Evolutionary conservation across 2,113 vertebrate genomes (phyloP).

Genomic region (Telmatochromis sp.): DNA sequence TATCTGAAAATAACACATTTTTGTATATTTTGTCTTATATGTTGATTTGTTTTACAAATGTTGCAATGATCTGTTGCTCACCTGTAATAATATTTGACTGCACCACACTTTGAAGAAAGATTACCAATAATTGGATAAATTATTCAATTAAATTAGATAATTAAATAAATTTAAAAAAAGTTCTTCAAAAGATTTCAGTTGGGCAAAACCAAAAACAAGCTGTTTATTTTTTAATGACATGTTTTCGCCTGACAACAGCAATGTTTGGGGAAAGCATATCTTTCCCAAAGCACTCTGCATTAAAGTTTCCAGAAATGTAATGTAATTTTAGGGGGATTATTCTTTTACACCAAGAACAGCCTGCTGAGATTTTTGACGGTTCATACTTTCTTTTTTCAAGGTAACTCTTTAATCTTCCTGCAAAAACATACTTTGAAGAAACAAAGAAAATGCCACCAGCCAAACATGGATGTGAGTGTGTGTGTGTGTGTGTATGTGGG

Average conservation of each 20-base stretch:
- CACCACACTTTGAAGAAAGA: background rate
- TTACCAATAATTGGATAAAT: background rate
- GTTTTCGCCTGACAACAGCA: constrained; percentile 25
- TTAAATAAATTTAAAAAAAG: fast-evolving
- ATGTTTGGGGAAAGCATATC: background rate
- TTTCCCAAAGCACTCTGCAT: background rate
- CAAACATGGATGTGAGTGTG: background rate
- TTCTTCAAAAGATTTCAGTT: background rate
- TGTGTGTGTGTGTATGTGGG: background rate
- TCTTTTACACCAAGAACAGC: background rate
- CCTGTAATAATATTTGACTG: background rate
- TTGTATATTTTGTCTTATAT: background rate
- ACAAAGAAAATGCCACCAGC: constrained; percentile 56
- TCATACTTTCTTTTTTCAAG: background rate
- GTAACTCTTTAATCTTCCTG: constrained; percentile 19
- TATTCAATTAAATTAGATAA: background rate
- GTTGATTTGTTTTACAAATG: background rate
- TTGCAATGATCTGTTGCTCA: background rate
- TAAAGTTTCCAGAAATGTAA: background rate
- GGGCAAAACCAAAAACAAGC: background rate
- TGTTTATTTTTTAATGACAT: background rate
- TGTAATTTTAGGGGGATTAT: background rate
- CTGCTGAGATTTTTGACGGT: background rate
- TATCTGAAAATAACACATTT: background rate
- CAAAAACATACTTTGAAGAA: constrained; percentile 32